Base-by-base conservation (phyloP, 2,797 vertebrate species). In the Gymnopithys bicolor region DNA sequence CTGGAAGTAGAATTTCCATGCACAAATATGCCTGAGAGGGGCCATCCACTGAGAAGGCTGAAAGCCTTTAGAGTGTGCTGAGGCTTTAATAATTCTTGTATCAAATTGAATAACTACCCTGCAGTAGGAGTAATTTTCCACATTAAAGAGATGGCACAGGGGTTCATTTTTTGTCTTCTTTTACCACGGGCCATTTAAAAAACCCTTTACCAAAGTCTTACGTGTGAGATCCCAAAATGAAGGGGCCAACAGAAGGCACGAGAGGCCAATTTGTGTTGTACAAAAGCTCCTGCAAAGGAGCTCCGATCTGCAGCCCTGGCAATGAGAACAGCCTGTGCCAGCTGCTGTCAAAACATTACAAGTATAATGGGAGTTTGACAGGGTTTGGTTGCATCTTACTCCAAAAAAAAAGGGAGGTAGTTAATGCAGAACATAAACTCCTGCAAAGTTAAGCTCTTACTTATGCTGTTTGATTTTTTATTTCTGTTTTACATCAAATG, bases 31-130 rank as follows among this genome's bases (percentile, higher is more conserved):
- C 22, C 60, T 58, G 82, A 60, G 85, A 94, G 62, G 52, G 86
- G 43, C 51, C 11, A 16, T 41, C 84, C 68, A 22, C 39, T 56
- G 74, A n/a, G 78, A 69, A 71, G 58, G 21, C 90, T 84, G 74
- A 76, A 90, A 94, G 63, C 49, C 82, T 63, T 81, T 39, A 43
- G 75, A 52, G 67, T 49, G 49, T 87, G 49, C 68, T 56, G 48
- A 83, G 49, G 60, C 59, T 94, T 90, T 89, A 77, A 76, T 90
- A 93, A 82, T 91, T 95, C 60, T 63, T 91, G 39, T 73, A 67
- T 85, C 81, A 67, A 83, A 89, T 12, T 17, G 15, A 84, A 24
- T 69, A 86, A 82, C 52, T 73, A 27, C 73, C 56, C 75, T 93
- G 56, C 85, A 91, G 48, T 59, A 77, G 71, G 71, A 93, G 69